Conservation (phyloP, 2,797 vertebrate species). For the Coccyzus lansbergi region DNA sequence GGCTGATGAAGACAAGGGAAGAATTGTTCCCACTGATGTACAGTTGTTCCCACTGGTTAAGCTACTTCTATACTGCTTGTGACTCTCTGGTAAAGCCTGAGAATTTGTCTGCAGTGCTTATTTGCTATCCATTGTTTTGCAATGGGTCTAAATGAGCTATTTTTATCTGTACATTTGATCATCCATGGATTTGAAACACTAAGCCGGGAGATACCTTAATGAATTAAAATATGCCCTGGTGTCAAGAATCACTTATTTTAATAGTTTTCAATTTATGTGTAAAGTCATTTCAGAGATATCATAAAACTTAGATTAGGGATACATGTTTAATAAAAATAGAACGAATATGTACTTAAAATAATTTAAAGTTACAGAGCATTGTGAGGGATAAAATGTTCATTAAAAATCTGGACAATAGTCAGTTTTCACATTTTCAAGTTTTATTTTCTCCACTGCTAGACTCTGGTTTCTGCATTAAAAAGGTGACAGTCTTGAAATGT, state of each 20-base stretch:
- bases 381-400: not conserved
- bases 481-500: not conserved
- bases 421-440: not conserved
- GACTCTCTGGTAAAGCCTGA: not conserved
- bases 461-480: not conserved
- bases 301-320: not conserved
- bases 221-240: not conserved
- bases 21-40: not conserved
- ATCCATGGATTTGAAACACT: not conserved
- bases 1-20: not conserved
- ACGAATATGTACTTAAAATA: not conserved
- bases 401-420: not conserved
- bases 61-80: not conserved
- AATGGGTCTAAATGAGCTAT: not conserved
- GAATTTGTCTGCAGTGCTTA: not conserved
- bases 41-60: not conserved
- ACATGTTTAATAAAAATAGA: not conserved
- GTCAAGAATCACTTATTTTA: not conserved
- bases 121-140: not conserved
- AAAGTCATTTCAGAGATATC: not conserved
- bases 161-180: not conserved
- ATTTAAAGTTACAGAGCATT: not conserved
- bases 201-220: not conserved
- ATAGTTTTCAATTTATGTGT: not conserved
- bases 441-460: not conserved